These are phyloP conservation scores for Lophochroa leadbeateri DNA, from an alignment of 2,113 vertebrate species.

Conservation along the genomic window DNA sequence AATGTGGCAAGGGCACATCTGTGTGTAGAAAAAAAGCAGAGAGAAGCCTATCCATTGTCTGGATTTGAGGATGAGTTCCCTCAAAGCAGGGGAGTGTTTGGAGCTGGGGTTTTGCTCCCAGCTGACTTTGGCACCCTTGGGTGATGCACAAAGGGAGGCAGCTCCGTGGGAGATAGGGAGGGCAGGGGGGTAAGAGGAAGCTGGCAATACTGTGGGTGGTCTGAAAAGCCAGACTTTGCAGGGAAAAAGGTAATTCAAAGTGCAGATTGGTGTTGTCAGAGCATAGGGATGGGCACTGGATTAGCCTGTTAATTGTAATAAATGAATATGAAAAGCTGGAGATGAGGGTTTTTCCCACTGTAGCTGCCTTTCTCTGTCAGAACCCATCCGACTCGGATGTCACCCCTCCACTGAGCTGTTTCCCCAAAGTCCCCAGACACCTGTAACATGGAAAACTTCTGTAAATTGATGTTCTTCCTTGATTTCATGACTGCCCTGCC, in stretches of 20 bases:
- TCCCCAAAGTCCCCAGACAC: neutral
- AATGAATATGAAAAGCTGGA: neutral
- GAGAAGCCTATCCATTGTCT: neutral
- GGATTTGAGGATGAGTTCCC: neutral
- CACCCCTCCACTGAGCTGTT: fast-evolving
- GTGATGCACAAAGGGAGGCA: neutral
- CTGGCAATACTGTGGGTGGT: neutral
- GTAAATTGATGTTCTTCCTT: neutral
- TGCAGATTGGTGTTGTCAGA: neutral
- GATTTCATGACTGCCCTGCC: neutral
- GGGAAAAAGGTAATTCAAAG: neutral
- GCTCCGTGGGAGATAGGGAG: neutral
- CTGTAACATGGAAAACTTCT: neutral
- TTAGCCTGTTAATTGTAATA: neutral
- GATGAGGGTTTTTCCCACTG: neutral
- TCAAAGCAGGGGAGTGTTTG: neutral
- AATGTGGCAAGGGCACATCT: neutral
- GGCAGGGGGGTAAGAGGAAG: neutral
- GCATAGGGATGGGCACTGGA: neutral
- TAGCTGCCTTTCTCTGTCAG: neutral
- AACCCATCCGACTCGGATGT: neutral
- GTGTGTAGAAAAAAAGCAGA: neutral
- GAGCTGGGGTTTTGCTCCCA: neutral
- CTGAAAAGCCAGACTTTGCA: neutral
- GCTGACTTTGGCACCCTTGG: neutral